phyloP scores from a whole-genome alignment of 2,797 vertebrate genomes.

The Acrossocheilus wenchowensis region DNA sequence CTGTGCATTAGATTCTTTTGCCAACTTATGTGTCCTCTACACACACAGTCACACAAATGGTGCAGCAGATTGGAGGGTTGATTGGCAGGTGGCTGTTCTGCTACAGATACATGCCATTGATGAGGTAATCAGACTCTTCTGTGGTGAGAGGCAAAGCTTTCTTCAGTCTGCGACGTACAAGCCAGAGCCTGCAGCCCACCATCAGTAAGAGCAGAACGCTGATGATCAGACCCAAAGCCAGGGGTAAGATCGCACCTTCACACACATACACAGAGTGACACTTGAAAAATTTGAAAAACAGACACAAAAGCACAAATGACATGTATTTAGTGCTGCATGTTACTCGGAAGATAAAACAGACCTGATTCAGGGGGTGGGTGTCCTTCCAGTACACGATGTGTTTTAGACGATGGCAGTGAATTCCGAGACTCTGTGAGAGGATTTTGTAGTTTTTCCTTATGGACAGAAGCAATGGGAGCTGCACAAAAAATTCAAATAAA shows the following conservation, averaged over 20 bases:
- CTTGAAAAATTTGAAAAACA: not conserved
- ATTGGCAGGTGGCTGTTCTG: slow-evolving; percentile 7
- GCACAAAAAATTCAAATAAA: not conserved
- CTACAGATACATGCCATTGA: slow-evolving; percentile 98
- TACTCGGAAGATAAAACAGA: slow-evolving; percentile 61
- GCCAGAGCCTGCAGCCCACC: slow-evolving; percentile 89
- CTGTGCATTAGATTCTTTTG: not conserved
- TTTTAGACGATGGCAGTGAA: slow-evolving; percentile 76
- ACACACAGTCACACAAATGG: not conserved
- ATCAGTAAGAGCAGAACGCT: slow-evolving; percentile 92
- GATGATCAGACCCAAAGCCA: slow-evolving; percentile 92
- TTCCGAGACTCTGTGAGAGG: slow-evolving; percentile 38
- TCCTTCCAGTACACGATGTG: slow-evolving; percentile 71
- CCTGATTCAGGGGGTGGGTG: slow-evolving; percentile 90
- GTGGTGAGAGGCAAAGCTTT: slow-evolving; percentile 94
- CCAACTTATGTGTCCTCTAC: not conserved
- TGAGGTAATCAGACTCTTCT: slow-evolving; percentile 99
- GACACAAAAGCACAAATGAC: not conserved
- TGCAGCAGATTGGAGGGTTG: not conserved
- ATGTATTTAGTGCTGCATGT: not conserved
- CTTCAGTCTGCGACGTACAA: slow-evolving; percentile 92
- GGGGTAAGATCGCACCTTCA: slow-evolving; percentile 91
- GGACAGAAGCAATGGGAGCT: slow-evolving; percentile 27
- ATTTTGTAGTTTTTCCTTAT: slow-evolving; percentile 71
- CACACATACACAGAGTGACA: not conserved